These are phyloP conservation scores for Tragelaphus strepsiceros DNA, from an alignment of 2,113 vertebrate species.

Conservation along the genomic window DNA sequence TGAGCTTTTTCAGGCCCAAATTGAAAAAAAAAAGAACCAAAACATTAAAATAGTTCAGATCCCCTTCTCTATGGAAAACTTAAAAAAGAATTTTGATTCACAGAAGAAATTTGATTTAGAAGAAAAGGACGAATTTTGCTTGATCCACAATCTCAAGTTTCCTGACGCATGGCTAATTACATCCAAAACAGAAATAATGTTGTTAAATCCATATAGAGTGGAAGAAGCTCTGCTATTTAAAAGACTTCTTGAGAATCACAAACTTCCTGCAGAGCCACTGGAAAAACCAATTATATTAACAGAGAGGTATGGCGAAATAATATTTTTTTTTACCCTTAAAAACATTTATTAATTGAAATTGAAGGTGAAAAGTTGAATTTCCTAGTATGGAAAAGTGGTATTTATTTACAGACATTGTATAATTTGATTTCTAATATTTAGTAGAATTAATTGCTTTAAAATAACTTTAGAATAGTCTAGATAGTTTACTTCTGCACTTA, in stretches of 20 bases:
- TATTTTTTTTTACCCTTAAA: background rate
- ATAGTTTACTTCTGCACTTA: background rate
- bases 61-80: conserved; percentile 85
- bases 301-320: conserved; percentile 85
- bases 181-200: conserved; percentile 84
- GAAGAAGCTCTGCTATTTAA: conserved; percentile 92
- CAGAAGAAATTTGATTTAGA: conserved; percentile 68
- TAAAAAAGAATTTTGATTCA: conserved; percentile 80
- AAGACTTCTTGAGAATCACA: conserved; percentile 91
- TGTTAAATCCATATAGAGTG: conserved; percentile 93
- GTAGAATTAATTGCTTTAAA: background rate
- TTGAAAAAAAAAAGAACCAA: conserved; percentile 78
- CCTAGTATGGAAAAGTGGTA: background rate
- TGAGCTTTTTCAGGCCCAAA: conserved; percentile 84
- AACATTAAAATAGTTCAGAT: conserved; percentile 79
- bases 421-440: background rate
- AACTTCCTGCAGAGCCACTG: conserved; percentile 86
- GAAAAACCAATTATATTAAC: conserved; percentile 88
- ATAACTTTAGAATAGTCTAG: background rate
- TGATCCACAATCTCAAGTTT: conserved; percentile 88
- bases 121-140: conserved; percentile 76
- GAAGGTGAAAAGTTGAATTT: conserved; percentile 8
- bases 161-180: conserved; percentile 91
- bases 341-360: conserved; percentile 12
- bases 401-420: conserved; percentile 16